phyloP scores from a whole-genome alignment of 2,113 vertebrate genomes.

The Callionymus lyra region DNA sequence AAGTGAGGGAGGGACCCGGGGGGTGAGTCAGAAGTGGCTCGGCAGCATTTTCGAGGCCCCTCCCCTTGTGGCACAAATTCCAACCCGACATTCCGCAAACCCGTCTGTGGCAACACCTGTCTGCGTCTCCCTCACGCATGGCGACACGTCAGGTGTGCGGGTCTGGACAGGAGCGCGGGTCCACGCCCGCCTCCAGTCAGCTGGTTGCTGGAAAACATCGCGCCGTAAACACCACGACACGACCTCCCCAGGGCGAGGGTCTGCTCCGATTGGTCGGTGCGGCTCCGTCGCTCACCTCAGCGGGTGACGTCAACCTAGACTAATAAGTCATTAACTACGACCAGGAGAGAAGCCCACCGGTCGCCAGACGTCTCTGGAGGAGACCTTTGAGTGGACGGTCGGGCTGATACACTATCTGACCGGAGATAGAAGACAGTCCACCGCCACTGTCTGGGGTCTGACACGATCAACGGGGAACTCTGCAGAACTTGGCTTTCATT shows the following conservation, averaged over 20 bases:
- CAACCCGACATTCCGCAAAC: constrained; percentile 54
- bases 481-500: too few species aligned
- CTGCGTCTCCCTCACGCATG: constrained; percentile 13
- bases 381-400: constrained; percentile 33
- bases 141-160: too few species aligned
- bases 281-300: constrained; percentile 31
- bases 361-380: constrained; percentile 28
- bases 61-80: constrained; percentile 39
- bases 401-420: too few species aligned
- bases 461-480: too few species aligned
- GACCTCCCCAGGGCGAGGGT: too few species aligned
- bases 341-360: constrained; percentile 39
- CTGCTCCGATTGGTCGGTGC: too few species aligned
- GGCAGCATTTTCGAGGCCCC: constrained; percentile 29
- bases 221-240: too few species aligned
- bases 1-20: constrained; percentile 26
- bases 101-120: constrained; percentile 43
- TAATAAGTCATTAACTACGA: constrained; percentile 57
- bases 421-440: too few species aligned
- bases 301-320: constrained; percentile 29
- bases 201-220: too few species aligned
- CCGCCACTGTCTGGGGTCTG: too few species aligned
- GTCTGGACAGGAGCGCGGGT: too few species aligned
- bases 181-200: too few species aligned
- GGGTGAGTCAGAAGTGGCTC: constrained; percentile 31